Evolutionary conservation across 1,140 invertebrate genomes (phyloP).

Genomic region (Choristoneura fumiferana): DNA sequence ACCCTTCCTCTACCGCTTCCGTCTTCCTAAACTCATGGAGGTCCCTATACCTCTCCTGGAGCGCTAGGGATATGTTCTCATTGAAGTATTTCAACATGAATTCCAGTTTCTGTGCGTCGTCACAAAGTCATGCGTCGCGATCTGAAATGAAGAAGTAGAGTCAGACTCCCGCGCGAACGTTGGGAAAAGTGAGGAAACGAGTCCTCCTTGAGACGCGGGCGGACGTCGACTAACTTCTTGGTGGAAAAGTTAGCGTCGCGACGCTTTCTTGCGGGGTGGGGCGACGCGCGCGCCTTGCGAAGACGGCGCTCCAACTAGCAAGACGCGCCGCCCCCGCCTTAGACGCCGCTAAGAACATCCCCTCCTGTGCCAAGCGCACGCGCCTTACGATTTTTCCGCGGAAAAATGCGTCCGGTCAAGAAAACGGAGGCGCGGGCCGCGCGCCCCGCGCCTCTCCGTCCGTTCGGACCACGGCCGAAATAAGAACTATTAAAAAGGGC

Average conservation of each 20-base stretch:
- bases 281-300: conserved; percentile 72
- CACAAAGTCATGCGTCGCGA: conserved; percentile 57
- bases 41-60: conserved; percentile 77
- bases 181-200: conserved; percentile 50
- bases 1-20: conserved; percentile 71
- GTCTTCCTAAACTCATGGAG: conserved; percentile 76
- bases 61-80: conserved; percentile 76
- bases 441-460: conserved; percentile 38
- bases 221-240: conserved; percentile 77
- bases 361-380: conserved; percentile 68
- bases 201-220: conserved; percentile 75
- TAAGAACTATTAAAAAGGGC: conserved; percentile 73
- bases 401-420: conserved; percentile 75
- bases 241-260: conserved; percentile 74
- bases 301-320: conserved; percentile 76
- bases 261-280: conserved; percentile 74
- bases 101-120: conserved; percentile 69
- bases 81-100: conserved; percentile 78
- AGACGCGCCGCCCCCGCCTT: conserved; percentile 75
- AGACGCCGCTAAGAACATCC: conserved; percentile 74
- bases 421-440: conserved; percentile 61
- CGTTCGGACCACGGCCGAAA: conserved; percentile 60
- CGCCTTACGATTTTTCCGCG: conserved; percentile 74
- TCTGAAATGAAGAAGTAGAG: neutral
- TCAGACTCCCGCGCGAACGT: conserved; percentile 9